These are phyloP conservation scores for Phocides pigmalion DNA, from an alignment of 1,140 invertebrate genomes.

Conservation along the genomic window DNA sequence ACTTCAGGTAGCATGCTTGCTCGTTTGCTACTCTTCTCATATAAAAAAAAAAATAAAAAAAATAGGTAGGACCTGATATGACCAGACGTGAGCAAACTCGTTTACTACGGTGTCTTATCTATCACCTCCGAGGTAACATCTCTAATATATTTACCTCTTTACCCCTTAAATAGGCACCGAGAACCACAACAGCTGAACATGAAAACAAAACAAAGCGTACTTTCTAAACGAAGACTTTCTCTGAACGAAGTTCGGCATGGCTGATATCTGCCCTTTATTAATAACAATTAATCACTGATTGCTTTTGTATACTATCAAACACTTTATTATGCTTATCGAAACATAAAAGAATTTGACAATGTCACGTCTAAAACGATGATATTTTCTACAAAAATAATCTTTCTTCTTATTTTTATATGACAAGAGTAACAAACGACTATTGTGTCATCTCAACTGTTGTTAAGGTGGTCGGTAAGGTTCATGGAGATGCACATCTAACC, in stretches of 20 bases:
- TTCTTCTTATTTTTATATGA: too few species aligned
- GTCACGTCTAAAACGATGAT: too few species aligned
- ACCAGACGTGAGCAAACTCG: too few species aligned
- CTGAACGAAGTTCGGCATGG: constrained; percentile 52
- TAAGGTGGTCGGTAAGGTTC: too few species aligned
- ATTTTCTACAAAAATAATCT: background rate
- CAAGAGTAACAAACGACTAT: too few species aligned
- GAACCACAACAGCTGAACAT: constrained; percentile 31
- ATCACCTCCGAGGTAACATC: constrained; percentile 1
- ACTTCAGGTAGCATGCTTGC: too few species aligned
- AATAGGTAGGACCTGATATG: too few species aligned
- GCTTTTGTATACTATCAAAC: background rate
- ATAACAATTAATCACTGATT: constrained; percentile 43
- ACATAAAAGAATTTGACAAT: background rate
- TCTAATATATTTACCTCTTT: constrained; percentile 17
- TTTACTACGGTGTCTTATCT: background rate
- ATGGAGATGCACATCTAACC: too few species aligned
- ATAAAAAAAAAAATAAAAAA: too few species aligned
- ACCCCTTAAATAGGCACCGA: constrained; percentile 2
- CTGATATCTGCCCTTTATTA: constrained; percentile 55
- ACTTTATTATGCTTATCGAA: background rate
- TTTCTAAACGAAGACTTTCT: constrained; percentile 71
- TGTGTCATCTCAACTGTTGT: too few species aligned
- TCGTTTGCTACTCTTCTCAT: too few species aligned
- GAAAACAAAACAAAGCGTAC: constrained; percentile 63